Conservation (phyloP, 2,888 invertebrate species). For the Nephrotoma flavescens region DNA sequence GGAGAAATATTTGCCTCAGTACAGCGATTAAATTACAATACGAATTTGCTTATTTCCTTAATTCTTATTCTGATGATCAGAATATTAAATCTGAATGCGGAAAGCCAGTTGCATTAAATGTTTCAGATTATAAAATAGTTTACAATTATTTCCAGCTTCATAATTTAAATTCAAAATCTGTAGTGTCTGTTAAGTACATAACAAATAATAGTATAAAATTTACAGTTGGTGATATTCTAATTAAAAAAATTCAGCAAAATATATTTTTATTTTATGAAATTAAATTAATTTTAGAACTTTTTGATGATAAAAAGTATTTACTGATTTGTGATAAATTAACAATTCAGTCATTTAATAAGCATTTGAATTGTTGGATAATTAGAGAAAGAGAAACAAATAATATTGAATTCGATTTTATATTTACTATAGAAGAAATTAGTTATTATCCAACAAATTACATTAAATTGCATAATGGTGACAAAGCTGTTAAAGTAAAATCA, state of each 20-base stretch:
- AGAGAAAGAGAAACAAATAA: background rate
- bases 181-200: background rate
- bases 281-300: background rate
- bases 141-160: background rate
- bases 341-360: background rate
- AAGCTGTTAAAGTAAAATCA: no score
- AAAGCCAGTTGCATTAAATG: background rate
- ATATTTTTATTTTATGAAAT: background rate
- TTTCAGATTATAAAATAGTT: background rate
- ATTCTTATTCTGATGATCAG: background rate
- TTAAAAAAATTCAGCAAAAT: background rate
- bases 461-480: no score
- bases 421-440: background rate
- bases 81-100: background rate
- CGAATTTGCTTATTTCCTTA: background rate
- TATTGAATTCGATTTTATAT: background rate
- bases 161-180: background rate
- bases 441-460: no score
- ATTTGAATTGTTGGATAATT: background rate
- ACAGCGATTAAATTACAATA: conserved; percentile 12
- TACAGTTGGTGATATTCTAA: background rate
- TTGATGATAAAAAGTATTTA: background rate
- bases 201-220: background rate
- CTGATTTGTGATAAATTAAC: background rate
- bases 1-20: conserved; percentile 12